Base-by-base conservation (phyloP, 2,888 invertebrate species). In the Tanypteryx hageni region DNA sequence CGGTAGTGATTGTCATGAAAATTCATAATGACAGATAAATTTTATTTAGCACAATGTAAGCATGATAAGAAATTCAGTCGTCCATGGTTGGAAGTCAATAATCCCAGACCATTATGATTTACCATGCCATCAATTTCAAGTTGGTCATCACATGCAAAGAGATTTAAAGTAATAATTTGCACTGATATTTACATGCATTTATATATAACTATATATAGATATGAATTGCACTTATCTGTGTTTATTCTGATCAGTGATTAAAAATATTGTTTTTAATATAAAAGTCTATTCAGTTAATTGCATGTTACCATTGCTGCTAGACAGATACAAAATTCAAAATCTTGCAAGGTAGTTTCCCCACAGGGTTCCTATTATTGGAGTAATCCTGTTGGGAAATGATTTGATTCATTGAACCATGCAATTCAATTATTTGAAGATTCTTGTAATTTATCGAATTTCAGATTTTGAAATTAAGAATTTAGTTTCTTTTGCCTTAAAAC, bases 231-330 rank as follows among this genome's bases (percentile, higher is more conserved):
- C 86, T 76, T 27, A 76, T 13, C 61, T 86, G 86, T 86, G 86
- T 86, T 86, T 86, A 86, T 61, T 61, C 86, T 61, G 86, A 61
- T 76, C 76, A 86, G 57, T 61, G 59, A 86, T 86, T 86, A 86
- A 86, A 85, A 86, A 27, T 61, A 59, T 61, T 86, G 76, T 76
- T 76, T 76, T 27, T 76, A 11, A 76, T 27, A 27, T 44, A 44
- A 44, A 27, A 3, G 76, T 27, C 76, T 76, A 7, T 27, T 27
- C 27, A 27, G 22, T 76, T 76, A 27, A 76, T 22, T 76, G 13
- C 27, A 27, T 8, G 5, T 18, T 27, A 11, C 76, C 14, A 14
- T 14, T 27, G 22, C 11, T 27, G 27, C 11, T 22, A 76, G 27
- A 5, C 44, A 44, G 5, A 44, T 5, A 44, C 44, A 44, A 44